Conservation (phyloP, 2,888 invertebrate genomes). For the Chaetoderma sp. region DNA sequence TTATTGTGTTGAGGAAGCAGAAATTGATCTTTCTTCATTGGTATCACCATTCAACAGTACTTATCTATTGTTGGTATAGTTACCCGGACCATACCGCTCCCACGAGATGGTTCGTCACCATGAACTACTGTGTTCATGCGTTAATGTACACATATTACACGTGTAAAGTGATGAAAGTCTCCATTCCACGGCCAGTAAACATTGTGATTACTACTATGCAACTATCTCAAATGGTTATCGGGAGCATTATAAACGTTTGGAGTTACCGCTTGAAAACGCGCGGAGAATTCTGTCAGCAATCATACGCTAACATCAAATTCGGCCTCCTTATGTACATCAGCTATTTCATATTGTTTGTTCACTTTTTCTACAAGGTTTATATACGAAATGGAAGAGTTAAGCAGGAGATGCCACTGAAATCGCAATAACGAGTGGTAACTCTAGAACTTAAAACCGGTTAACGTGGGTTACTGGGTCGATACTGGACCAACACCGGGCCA, state of each 20-base stretch:
- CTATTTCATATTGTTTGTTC: slow-evolving; percentile 53
- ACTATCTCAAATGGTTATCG: slow-evolving; percentile 91
- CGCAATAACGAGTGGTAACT: no score
- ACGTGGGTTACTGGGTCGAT: no score
- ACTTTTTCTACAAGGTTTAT: slow-evolving; percentile 64
- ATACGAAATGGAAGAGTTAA: no score
- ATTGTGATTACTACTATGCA: slow-evolving; percentile 91
- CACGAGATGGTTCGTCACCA: slow-evolving; percentile 59
- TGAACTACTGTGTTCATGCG: slow-evolving; percentile 71
- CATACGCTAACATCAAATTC: slow-evolving; percentile 64
- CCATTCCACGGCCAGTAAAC: slow-evolving; percentile 77
- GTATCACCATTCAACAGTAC: slow-evolving; percentile 70
- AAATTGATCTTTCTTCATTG: slow-evolving; percentile 71
- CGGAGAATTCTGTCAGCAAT: slow-evolving; percentile 68
- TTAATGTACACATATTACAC: slow-evolving; percentile 71
- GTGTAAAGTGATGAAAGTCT: slow-evolving; percentile 61
- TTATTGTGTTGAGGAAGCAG: slow-evolving; percentile 67
- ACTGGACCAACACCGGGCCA: no score
- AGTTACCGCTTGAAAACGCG: slow-evolving; percentile 71
- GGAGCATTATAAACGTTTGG: slow-evolving; percentile 91
- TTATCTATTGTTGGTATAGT: slow-evolving; percentile 68
- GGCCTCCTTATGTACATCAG: slow-evolving; percentile 53
- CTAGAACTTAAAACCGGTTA: no score
- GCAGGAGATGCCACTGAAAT: no score
- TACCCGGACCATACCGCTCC: slow-evolving; percentile 47